Percentiles rank a stretch among this genome's conserved stretches.
phyloP scores from a whole-genome alignment of 2,113 vertebrate genomes.

The Aegithalos caudatus region DNA sequence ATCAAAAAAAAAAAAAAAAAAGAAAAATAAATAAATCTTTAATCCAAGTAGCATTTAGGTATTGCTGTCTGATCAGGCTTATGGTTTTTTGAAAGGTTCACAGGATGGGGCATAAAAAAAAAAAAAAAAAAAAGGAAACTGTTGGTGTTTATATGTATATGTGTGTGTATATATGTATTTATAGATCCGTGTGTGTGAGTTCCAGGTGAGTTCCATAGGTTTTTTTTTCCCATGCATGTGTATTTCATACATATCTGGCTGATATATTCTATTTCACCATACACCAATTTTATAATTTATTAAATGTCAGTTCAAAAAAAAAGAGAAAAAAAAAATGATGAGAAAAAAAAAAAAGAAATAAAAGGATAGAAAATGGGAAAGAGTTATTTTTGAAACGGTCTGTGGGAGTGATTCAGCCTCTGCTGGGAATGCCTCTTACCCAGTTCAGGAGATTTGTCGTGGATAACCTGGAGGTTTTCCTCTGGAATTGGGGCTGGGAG shows the following conservation, averaged over 20 bases:
- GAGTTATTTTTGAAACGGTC: slow-evolving; percentile 67
- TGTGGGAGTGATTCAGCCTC: slow-evolving; percentile 42
- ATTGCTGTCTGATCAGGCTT: slow-evolving; percentile 69
- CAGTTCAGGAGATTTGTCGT: background rate
- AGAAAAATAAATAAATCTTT: background rate
- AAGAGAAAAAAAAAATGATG: background rate
- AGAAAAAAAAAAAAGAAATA: background rate
- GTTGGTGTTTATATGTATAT: slow-evolving; percentile 78
- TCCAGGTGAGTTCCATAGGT: slow-evolving; percentile 69
- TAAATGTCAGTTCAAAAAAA: slow-evolving; percentile 62
- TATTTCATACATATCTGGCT: slow-evolving; percentile 75
- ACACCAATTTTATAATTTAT: slow-evolving; percentile 73
- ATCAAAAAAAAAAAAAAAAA: slow-evolving; percentile 11
- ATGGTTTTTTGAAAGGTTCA: slow-evolving; percentile 69
- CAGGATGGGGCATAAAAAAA: slow-evolving; percentile 61
- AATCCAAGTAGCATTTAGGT: slow-evolving; percentile 70
- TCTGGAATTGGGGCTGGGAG: too few relatives aligned
- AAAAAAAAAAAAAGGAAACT: background rate
- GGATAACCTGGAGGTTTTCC: background rate
- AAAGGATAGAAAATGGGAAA: slow-evolving; percentile 67
- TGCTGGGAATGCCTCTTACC: background rate
- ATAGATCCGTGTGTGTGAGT: slow-evolving; percentile 74
- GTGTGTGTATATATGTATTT: slow-evolving; percentile 80
- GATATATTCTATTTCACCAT: slow-evolving; percentile 70
- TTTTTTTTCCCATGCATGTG: slow-evolving; percentile 57